Evolutionary conservation across 2,888 invertebrate species (phyloP), one percentile per base, ranked within the genome.

Genomic region (Thysanoteuthis rhombus): DNA sequence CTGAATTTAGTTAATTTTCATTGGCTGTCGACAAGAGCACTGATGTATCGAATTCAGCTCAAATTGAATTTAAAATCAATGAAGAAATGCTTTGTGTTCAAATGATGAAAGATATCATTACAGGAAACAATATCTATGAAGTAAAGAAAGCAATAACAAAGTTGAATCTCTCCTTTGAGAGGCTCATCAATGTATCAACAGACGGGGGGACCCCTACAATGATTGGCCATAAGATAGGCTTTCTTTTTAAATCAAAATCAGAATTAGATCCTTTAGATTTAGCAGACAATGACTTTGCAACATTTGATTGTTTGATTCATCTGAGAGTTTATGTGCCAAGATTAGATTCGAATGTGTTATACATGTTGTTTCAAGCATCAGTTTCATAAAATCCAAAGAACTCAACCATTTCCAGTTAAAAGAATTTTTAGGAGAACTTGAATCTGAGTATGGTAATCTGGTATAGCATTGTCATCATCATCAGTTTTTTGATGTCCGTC

Each of bases 331-430:
- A 90, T 92, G 92, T 92, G 42, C 92, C 16, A 92, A 40, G n/a
- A 40, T 36, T 42, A 92, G 40, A n/a, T 92, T 92, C 6, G 8
- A 39, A 92, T 40, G 40, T 92, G 42, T 40, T 39, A 92, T 92
- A 42, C 12, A 25, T 39, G 40, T 92, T 42, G 42, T 92, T 45
- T 92, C 92, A 92, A 92, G 25, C 92, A 92, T 92, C n/a, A 92
- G 40, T 40, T 3, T 92, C 25, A 92, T 92, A 92, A 92, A 39
- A 92, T 92, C 92, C 25, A 1, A 16, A 45, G 28, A 12, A 38
- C 91, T 38, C 25, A 91, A 22, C 6, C 39, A 91, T 91, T 10
- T 10, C 39, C 36, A 92, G 92, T 92, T 92, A 32, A 32, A 39
- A 39, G 22, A 38, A n/a, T 28, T 90, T 36, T 39, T n/a, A 38